These are phyloP conservation scores for Microplitis mediator DNA, from an alignment of 1,140 invertebrate genomes.

Conservation along the genomic window DNA sequence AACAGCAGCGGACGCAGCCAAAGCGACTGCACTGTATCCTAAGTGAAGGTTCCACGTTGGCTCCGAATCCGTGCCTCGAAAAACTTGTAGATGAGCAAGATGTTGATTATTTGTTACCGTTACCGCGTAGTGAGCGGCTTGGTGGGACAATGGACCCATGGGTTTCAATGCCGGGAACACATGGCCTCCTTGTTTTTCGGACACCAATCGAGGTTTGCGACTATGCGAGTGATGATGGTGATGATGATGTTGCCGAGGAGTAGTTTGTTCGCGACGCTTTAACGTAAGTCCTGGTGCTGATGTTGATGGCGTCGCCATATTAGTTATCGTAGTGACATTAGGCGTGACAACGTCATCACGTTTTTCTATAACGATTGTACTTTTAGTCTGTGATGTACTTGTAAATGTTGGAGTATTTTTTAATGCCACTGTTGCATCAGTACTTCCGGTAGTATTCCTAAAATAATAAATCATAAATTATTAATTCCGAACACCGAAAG, in stretches of 20 bases:
- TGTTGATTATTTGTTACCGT: slow-evolving; percentile 52
- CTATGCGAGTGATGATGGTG: slow-evolving; percentile 30
- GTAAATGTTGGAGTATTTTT: slow-evolving; percentile 67
- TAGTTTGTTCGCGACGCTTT: slow-evolving; percentile 51
- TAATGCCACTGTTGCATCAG: slow-evolving; percentile 38
- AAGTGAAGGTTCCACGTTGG: slow-evolving; percentile 58
- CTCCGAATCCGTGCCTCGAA: slow-evolving; percentile 62
- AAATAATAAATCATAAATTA: slow-evolving; percentile 27
- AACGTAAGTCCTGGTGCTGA: slow-evolving; percentile 43
- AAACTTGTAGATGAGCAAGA: slow-evolving; percentile 62
- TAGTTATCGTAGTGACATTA: slow-evolving; percentile 68
- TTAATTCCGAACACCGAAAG: not conserved
- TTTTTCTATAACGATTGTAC: slow-evolving; percentile 82
- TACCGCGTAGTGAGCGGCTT: slow-evolving; percentile 55
- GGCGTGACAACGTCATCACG: slow-evolving; percentile 74
- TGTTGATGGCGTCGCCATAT: slow-evolving; percentile 35
- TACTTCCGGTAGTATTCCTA: slow-evolving; percentile 63
- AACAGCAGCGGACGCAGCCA: slow-evolving; percentile 58
- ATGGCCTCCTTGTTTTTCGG: slow-evolving; percentile 42
- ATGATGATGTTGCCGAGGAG: slow-evolving; percentile 36
- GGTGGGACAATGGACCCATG: slow-evolving; percentile 49
- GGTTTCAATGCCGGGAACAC: slow-evolving; percentile 53
- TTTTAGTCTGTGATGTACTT: slow-evolving; percentile 78
- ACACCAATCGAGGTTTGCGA: slow-evolving; percentile 47
- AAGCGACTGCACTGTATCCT: slow-evolving; percentile 53